A percentile compares a stretch with the other conserved stretches of the same genome.
These are phyloP conservation scores for Shargacucullia verbasci DNA, from an alignment of 2,888 invertebrate genomes.

Conservation along the genomic window DNA sequence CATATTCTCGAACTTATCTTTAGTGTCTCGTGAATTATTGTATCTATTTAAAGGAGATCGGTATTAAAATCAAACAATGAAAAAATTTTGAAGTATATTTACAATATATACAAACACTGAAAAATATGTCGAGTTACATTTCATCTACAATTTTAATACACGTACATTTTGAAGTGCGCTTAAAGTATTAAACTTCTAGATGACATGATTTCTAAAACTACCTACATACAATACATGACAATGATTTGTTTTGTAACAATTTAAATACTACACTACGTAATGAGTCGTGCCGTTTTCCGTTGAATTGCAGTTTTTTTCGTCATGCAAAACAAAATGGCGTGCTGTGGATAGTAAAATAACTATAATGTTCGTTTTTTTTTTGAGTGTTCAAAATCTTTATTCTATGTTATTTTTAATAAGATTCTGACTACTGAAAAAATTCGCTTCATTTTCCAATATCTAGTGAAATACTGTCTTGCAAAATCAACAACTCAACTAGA, in stretches of 20 bases:
- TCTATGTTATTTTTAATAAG: not conserved
- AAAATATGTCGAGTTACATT: constrained; percentile 48
- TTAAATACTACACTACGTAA: constrained; percentile 4
- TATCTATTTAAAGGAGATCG: not conserved
- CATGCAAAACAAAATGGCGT: not conserved
- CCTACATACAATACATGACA: constrained; percentile 25
- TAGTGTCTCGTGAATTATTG: no score
- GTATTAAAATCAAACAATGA: constrained; percentile 46
- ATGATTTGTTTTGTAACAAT: constrained; percentile 7
- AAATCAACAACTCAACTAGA: no score
- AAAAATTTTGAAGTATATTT: constrained; percentile 62
- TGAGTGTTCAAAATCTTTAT: not conserved
- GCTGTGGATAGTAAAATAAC: not conserved
- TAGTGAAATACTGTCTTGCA: no score
- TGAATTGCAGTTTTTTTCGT: no score
- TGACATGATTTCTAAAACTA: not conserved
- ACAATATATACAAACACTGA: constrained; percentile 68
- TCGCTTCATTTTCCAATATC: not conserved
- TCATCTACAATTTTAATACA: constrained; percentile 43
- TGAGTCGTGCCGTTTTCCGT: not conserved
- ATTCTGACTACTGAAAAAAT: not conserved
- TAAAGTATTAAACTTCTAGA: constrained; percentile 18
- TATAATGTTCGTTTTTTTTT: no score
- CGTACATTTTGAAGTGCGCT: constrained; percentile 35
- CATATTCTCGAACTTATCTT: no score